Conservation (phyloP, 1,140 invertebrate genomes). For the Drosophila rhopaloa region DNA sequence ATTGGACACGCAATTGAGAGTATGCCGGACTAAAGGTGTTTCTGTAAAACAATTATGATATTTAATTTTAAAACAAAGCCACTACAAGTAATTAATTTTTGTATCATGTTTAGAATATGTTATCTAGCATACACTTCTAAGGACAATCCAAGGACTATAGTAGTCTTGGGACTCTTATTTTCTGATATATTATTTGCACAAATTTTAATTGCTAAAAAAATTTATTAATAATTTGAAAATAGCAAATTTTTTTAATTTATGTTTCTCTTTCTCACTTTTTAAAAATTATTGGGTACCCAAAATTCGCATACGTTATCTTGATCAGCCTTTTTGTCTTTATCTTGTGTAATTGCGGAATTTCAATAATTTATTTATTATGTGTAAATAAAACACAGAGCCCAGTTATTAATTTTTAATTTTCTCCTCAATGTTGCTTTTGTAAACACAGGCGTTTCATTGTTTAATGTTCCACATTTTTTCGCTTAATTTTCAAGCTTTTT, state of each 20-base stretch:
- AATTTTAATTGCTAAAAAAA: too few relatives aligned
- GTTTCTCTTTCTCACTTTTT: too few relatives aligned
- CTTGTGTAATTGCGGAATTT: constrained; percentile 77
- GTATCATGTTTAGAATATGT: too few relatives aligned
- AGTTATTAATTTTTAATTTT: constrained; percentile 79
- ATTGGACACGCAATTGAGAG: background rate
- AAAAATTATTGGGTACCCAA: background rate
- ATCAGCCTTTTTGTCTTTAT: constrained; percentile 33
- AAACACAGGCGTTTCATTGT: constrained; percentile 24
- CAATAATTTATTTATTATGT: constrained; percentile 79
- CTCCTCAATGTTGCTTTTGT: constrained; percentile 46
- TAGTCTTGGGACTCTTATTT: too few relatives aligned
- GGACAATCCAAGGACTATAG: too few relatives aligned
- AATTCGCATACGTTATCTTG: background rate
- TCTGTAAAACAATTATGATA: background rate
- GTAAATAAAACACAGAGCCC: constrained; percentile 69
- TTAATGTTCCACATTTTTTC: constrained; percentile 37
- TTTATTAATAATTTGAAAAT: too few relatives aligned
- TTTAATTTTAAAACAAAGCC: background rate
- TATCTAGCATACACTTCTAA: too few relatives aligned
- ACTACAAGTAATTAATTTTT: too few relatives aligned
- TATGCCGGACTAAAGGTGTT: background rate
- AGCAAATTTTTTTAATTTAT: too few relatives aligned
- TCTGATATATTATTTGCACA: too few relatives aligned
- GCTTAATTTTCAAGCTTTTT: constrained; percentile 24